These are phyloP conservation scores for Daubentonia madagascariensis DNA, from an alignment of 2,113 vertebrate species.

Conservation along the genomic window DNA sequence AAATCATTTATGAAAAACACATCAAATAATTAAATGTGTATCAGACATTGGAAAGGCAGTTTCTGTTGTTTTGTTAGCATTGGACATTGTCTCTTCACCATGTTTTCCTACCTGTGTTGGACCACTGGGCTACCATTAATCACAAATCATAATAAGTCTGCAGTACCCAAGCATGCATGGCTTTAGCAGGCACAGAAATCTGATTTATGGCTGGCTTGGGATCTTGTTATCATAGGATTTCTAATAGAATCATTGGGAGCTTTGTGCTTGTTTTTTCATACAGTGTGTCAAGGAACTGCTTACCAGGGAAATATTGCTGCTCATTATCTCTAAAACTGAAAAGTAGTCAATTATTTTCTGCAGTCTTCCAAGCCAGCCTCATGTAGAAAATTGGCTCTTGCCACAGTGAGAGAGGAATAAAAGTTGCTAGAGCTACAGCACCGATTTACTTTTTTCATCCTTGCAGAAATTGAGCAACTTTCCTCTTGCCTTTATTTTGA, in stretches of 20 bases:
- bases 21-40: not conserved
- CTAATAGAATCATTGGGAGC: not conserved
- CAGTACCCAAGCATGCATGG: not conserved
- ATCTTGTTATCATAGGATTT: not conserved
- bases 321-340: slow-evolving; percentile 2
- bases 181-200: not conserved
- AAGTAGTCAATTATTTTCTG: not conserved
- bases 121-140: not conserved
- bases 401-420: not conserved
- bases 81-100: not conserved
- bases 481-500: not conserved
- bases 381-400: not conserved
- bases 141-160: not conserved
- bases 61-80: not conserved
- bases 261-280: not conserved
- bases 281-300: not conserved
- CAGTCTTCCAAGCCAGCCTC: not conserved
- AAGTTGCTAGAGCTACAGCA: not conserved
- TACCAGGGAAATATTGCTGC: not conserved
- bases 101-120: not conserved
- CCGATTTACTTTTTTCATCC: not conserved
- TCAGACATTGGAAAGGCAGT: not conserved
- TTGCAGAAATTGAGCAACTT: not conserved
- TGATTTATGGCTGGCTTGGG: not conserved
- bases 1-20: not conserved